Evolutionary conservation across 2,797 vertebrate species (phyloP).

Genomic region (Ptychobarbus kaznakovi): DNA sequence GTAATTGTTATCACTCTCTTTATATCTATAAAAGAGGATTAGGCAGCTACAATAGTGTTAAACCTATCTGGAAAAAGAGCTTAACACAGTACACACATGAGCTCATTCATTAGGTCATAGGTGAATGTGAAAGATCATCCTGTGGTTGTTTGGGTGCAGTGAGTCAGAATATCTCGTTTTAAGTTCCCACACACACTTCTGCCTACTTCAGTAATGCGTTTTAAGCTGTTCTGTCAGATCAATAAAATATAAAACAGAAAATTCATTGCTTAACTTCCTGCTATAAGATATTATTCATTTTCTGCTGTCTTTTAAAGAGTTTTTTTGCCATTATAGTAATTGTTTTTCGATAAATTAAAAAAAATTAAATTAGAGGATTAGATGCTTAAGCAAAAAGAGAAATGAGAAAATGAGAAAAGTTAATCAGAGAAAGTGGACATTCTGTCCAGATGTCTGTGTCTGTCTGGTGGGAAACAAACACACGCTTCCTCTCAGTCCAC

Average conservation of each 20-base stretch:
- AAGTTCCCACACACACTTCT: constrained; percentile 9
- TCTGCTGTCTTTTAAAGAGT: neutral
- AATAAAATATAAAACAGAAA: neutral
- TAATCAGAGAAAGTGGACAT: constrained; percentile 14
- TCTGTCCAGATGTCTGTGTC: constrained; percentile 19
- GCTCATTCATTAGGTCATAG: constrained; percentile 8
- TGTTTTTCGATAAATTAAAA: constrained; percentile 2
- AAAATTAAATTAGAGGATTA: constrained; percentile 34
- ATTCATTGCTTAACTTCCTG: neutral
- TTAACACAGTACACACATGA: constrained; percentile 1
- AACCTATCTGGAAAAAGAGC: constrained; percentile 29
- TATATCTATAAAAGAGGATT: constrained; percentile 13
- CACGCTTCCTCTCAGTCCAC: neutral
- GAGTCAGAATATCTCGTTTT: constrained; percentile 5
- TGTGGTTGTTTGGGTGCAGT: constrained; percentile 28
- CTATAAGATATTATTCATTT: neutral
- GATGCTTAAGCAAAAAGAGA: constrained; percentile 9
- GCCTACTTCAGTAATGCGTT: neutral
- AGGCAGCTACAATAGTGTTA: neutral
- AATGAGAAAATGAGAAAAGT: constrained; percentile 16
- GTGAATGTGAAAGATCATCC: constrained; percentile 18
- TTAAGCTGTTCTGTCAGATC: neutral
- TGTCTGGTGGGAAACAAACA: constrained; percentile 26
- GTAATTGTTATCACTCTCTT: constrained; percentile 2
- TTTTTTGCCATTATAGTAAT: constrained; percentile 9